Percentiles rank a stretch among this genome's conserved stretches.
Evolutionary conservation across 2,797 vertebrate species (phyloP).

Genomic region (Antennarius maculatus): DNA sequence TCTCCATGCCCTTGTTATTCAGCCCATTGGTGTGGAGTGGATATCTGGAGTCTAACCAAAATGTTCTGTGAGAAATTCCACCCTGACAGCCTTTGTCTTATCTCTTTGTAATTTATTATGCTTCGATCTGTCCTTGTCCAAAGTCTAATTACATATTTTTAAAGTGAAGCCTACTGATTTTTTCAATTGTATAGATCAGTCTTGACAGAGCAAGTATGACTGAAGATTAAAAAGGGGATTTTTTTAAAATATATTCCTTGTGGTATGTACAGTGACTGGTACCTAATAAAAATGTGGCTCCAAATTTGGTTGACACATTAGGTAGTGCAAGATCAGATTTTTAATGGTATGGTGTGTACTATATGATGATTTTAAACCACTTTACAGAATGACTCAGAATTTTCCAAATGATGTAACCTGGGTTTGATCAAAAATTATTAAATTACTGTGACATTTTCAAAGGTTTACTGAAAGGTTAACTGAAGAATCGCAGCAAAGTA

Average conservation of each 20-base stretch:
- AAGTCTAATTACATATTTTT: neutral
- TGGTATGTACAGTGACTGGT: too few relatives aligned
- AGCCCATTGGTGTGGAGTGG: conserved; percentile 66
- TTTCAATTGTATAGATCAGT: neutral
- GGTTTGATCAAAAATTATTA: neutral
- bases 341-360: too few relatives aligned
- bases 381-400: neutral
- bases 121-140: neutral
- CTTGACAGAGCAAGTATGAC: neutral
- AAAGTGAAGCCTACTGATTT: neutral
- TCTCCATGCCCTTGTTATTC: conserved; percentile 54
- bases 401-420: neutral
- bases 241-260: too few relatives aligned
- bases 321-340: neutral
- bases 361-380: too few relatives aligned
- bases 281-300: neutral
- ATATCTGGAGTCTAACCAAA: conserved; percentile 81
- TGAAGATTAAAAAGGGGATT: neutral
- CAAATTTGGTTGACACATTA: neutral
- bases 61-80: conserved; percentile 76
- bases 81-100: neutral
- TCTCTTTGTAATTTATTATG: neutral
- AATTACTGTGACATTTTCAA: too few relatives aligned
- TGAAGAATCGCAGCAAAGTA: neutral
- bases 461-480: neutral